phyloP scores from a whole-genome alignment of 2,797 vertebrate species.

The Melanotaenia maccullochi region DNA sequence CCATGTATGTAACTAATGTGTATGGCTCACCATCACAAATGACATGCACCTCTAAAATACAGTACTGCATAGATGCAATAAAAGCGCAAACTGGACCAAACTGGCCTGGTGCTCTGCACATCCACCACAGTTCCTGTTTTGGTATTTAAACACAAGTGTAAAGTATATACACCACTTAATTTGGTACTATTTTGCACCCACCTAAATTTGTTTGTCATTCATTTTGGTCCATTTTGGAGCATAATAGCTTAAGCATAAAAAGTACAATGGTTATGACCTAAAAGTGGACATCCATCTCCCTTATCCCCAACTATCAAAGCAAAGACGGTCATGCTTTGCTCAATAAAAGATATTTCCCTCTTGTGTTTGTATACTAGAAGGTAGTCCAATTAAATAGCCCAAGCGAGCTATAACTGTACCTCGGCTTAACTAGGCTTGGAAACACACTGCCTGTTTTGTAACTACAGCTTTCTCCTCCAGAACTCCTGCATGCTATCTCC shows the following conservation, averaged over 20 bases:
- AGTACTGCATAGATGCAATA: too few species aligned
- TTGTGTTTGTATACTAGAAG: background rate
- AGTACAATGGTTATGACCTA: background rate
- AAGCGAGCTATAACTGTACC: background rate
- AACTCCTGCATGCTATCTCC: conserved; percentile 32
- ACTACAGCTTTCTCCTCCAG: conserved; percentile 25
- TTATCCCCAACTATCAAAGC: background rate
- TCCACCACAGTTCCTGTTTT: background rate
- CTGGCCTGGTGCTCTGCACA: background rate
- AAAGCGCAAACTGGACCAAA: background rate
- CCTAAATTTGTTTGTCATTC: background rate
- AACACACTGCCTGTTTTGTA: conserved; percentile 34
- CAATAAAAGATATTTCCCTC: background rate
- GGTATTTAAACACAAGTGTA: background rate
- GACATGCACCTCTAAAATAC: too few species aligned
- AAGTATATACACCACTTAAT: background rate
- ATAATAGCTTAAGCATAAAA: background rate
- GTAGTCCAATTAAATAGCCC: conserved; percentile 1
- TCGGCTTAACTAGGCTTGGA: background rate
- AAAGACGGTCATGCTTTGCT: background rate
- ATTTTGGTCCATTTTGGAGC: background rate
- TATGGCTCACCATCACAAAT: too few species aligned
- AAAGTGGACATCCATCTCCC: background rate
- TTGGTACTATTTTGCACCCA: background rate
- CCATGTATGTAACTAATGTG: background rate